phyloP scores from a whole-genome alignment of 2,888 invertebrate genomes.

The Caenorhabditis becei region DNA sequence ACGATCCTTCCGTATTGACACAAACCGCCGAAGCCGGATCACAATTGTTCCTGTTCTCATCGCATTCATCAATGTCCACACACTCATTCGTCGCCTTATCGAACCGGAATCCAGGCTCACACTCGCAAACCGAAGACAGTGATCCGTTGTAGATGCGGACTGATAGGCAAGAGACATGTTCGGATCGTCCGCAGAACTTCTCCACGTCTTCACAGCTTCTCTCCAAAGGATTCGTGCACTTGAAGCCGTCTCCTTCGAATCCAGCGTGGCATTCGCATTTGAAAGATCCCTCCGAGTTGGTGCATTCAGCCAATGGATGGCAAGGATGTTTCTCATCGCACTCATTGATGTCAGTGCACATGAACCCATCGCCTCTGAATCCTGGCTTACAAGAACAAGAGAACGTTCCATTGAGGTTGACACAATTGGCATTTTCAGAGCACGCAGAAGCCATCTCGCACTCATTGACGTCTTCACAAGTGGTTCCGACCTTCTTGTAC shows the following conservation, averaged over 20 bases:
- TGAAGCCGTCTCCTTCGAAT: slow-evolving; percentile 74
- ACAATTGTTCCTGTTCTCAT: slow-evolving; percentile 76
- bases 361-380: slow-evolving; percentile 77
- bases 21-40: slow-evolving; percentile 86
- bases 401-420: slow-evolving; percentile 74
- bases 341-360: slow-evolving; percentile 78
- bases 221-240: slow-evolving; percentile 75
- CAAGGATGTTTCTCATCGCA: slow-evolving; percentile 73
- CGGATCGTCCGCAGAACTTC: slow-evolving; percentile 68
- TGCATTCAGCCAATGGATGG: slow-evolving; percentile 78
- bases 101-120: slow-evolving; percentile 72
- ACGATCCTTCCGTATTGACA: slow-evolving; percentile 92
- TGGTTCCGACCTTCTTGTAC: slow-evolving; percentile 50
- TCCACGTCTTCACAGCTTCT: slow-evolving; percentile 70
- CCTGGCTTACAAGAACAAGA: slow-evolving; percentile 74
- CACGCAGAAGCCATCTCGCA: slow-evolving; percentile 69
- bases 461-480: slow-evolving; percentile 75
- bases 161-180: slow-evolving; percentile 68
- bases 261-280: slow-evolving; percentile 76
- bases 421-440: slow-evolving; percentile 68
- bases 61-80: slow-evolving; percentile 78
- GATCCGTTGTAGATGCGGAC: slow-evolving; percentile 70
- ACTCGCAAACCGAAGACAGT: slow-evolving; percentile 75
- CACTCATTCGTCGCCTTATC: slow-evolving; percentile 57
- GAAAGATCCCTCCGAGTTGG: slow-evolving; percentile 74